Percentiles rank a stretch among this genome's conserved stretches.
Conservation (phyloP, 2,888 invertebrate species). For the Tetragonisca angustula region DNA sequence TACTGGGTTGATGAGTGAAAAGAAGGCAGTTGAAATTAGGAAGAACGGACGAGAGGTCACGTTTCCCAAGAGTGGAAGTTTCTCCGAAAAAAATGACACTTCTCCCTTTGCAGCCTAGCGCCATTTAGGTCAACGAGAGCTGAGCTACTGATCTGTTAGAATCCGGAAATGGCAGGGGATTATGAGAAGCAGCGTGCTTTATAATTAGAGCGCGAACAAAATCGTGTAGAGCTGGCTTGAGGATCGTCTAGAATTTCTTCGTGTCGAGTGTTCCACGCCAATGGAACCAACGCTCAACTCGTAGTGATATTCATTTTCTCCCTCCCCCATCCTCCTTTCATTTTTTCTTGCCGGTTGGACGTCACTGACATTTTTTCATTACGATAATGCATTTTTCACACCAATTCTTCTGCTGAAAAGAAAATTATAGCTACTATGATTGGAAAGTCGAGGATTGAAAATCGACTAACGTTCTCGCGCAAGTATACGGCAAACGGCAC, state of each 20-base stretch:
- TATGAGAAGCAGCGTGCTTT: constrained; percentile 48
- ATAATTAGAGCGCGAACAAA: constrained; percentile 66
- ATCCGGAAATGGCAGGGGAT: constrained; percentile 60
- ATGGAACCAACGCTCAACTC: constrained; percentile 42
- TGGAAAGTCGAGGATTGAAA: not conserved
- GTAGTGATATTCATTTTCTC: constrained; percentile 20
- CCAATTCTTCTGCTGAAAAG: not conserved
- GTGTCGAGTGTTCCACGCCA: constrained; percentile 49
- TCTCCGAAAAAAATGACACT: constrained; percentile 37
- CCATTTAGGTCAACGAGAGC: constrained; percentile 31
- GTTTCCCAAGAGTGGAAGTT: not conserved
- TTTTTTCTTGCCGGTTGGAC: not conserved
- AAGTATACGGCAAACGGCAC: not conserved
- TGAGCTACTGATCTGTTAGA: constrained; percentile 31
- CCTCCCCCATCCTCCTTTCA: not conserved
- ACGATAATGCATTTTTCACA: not conserved
- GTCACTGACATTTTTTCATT: not conserved
- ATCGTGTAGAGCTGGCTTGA: constrained; percentile 36
- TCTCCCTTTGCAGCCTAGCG: constrained; percentile 7
- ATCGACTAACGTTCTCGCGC: not conserved
- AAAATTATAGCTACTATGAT: not conserved
- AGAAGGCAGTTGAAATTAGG: not conserved
- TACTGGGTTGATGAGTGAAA: not conserved
- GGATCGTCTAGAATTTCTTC: constrained; percentile 54
- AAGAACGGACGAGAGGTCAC: not conserved